Percentiles rank a stretch among this genome's conserved stretches.
Evolutionary conservation across 2,113 vertebrate species (phyloP).

Genomic region (Apodemus speciosus): DNA sequence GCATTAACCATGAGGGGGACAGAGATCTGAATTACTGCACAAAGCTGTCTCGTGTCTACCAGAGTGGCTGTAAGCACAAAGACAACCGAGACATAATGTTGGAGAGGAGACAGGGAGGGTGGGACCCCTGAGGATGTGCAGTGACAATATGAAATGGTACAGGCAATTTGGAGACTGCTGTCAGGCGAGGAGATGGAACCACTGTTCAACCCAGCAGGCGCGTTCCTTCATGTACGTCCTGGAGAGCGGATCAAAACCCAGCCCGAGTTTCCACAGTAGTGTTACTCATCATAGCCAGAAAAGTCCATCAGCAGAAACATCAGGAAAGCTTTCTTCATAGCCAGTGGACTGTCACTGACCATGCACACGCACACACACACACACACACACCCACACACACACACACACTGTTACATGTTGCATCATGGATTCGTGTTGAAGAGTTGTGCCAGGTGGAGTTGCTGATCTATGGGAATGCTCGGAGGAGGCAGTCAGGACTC

Average conservation of each 20-base stretch:
- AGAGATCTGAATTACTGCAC: accelerated
- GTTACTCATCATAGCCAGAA: background rate
- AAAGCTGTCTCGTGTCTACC: accelerated
- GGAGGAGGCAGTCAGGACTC: background rate
- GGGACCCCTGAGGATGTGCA: accelerated
- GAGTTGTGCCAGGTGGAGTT: background rate
- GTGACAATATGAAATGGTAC: no score
- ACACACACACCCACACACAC: background rate
- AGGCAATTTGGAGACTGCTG: no score
- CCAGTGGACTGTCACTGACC: background rate
- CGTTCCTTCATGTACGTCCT: accelerated
- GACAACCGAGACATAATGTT: accelerated
- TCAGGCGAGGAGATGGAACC: accelerated
- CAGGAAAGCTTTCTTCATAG: accelerated
- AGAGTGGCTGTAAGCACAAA: background rate
- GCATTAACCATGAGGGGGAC: background rate
- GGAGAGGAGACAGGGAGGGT: background rate
- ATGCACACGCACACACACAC: background rate
- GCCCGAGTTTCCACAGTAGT: no score
- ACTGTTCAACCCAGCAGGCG: accelerated
- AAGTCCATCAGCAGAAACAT: no score
- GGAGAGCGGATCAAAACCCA: background rate
- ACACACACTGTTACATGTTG: no score
- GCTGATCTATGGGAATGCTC: no score
- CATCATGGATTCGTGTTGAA: background rate